A percentile compares a stretch with the other conserved stretches of the same genome.
phyloP scores from a whole-genome alignment of 2,113 vertebrate species.

The Gasterosteus nipponicus region DNA sequence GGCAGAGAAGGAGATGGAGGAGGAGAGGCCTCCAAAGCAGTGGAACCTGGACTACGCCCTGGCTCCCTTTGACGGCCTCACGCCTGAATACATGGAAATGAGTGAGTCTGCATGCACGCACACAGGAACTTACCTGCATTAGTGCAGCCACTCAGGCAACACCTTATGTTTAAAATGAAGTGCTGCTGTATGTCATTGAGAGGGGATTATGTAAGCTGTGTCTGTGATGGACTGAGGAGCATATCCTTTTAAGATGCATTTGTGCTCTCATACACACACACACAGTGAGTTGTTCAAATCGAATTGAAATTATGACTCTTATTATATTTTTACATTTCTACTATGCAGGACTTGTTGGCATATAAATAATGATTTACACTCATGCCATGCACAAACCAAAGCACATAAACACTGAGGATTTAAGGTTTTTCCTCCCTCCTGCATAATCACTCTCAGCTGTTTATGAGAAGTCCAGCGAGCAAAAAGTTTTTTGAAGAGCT shows the following conservation, averaged over 20 bases:
- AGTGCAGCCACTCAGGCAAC: background rate
- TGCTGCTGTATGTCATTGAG: background rate
- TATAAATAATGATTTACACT: background rate
- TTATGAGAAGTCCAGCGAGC: background rate
- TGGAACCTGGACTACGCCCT: constrained; percentile 93
- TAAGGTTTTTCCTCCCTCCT: background rate
- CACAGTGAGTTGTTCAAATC: background rate
- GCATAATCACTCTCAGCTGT: constrained; percentile 1
- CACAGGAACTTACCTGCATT: background rate
- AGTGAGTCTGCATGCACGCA: constrained; percentile 82
- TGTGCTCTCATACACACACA: background rate
- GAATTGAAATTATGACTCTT: background rate
- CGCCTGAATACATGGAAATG: constrained; percentile 99
- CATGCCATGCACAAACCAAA: constrained; percentile 7
- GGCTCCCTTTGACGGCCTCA: constrained; percentile 93
- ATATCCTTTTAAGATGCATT: background rate
- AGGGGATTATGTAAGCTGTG: constrained; percentile 9
- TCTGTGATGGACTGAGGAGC: background rate
- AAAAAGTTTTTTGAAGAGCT: constrained; percentile 1
- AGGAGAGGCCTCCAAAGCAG: constrained; percentile 84
- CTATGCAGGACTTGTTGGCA: background rate
- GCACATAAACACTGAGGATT: constrained; percentile 1
- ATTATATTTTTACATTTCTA: background rate
- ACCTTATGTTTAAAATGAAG: background rate
- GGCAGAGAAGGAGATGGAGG: constrained; percentile 76